These are phyloP conservation scores for Hystrix brachyura DNA, from an alignment of 2,113 vertebrate species.

Conservation along the genomic window DNA sequence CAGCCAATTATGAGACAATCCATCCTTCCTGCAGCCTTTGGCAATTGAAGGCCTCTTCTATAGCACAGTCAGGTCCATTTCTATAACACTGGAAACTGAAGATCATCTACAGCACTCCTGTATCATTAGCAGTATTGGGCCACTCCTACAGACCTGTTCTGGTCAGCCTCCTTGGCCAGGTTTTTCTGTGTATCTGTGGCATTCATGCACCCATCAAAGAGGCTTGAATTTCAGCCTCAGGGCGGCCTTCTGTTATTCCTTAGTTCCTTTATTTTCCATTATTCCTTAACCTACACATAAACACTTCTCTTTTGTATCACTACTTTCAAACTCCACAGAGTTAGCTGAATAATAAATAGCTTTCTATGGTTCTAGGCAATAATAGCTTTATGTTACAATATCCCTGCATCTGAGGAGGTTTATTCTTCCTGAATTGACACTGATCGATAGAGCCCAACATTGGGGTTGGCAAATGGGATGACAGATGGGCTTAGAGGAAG, in stretches of 20 bases:
- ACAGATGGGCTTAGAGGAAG: not conserved
- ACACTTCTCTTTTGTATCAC: not conserved
- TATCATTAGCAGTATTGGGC: not conserved
- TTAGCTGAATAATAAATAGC: not conserved
- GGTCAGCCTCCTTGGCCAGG: not conserved
- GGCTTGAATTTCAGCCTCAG: not conserved
- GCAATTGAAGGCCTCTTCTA: not conserved
- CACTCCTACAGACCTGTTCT: not conserved
- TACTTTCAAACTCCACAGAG: not conserved
- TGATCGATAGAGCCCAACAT: not conserved
- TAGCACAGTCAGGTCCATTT: not conserved
- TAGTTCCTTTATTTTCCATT: not conserved
- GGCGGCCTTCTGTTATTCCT: not conserved
- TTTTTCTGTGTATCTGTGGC: not conserved
- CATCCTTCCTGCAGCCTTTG: not conserved
- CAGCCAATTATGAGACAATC: not conserved
- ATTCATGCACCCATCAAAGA: not conserved
- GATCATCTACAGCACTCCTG: not conserved
- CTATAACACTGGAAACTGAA: not conserved
- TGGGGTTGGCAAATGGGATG: not conserved
- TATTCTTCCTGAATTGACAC: not conserved
- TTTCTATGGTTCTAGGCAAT: not conserved
- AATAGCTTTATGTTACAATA: not conserved
- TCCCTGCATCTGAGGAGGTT: not conserved
- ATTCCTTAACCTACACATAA: not conserved